Evolutionary conservation across 2,113 vertebrate species (phyloP), one percentile per base, ranked within the genome.

Genomic region (Corynorhinus townsendii): DNA sequence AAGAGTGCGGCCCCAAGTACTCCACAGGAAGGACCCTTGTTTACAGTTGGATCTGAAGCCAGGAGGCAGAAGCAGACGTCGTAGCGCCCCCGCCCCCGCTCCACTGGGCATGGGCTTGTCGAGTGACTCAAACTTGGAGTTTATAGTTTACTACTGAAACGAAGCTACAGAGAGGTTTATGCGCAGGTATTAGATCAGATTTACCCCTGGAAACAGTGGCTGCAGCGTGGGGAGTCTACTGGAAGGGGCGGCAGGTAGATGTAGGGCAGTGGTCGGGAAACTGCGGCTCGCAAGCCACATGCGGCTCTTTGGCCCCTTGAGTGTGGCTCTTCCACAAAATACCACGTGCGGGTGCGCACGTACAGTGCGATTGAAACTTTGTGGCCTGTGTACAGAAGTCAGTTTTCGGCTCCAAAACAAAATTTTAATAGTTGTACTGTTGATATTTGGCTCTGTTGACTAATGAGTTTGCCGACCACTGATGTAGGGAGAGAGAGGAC

Each of bases 151-250:
- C 24, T 49, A 49, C 20, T 79, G 49, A 54, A 79, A 79, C 8
- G 33, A 79, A 52, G 47, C 19, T 24, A 49, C 30, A 15, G 54
- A 7, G 28, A 89, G 49, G 38, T 40, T 80, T 43, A 52, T 17
- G 59, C 19, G 12, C 5, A 33, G 7, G 35, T 8, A 4, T 40
- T 14, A 3, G 33, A 7, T 45, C 38, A 35, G 17, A 47, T 68
- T 9, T 40, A 56, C 45, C 35, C 52, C 52, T 16, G 16, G 35
- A 64, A 62, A n/a, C 0, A 3, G 35, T 45, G 33, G 40, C 69
- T 62, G 59, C 17, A 1, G 69, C 1, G 1, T 10, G 1, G 20
- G 62, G 35, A 28, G 5, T 0, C 2, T 43, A 7, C 9, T 4
- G 5, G 35, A 88, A 83, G 62, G 52, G 15, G 90, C 71, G 16